Conservation (phyloP, 1,140 invertebrate genomes). For the Ips nitidus region DNA sequence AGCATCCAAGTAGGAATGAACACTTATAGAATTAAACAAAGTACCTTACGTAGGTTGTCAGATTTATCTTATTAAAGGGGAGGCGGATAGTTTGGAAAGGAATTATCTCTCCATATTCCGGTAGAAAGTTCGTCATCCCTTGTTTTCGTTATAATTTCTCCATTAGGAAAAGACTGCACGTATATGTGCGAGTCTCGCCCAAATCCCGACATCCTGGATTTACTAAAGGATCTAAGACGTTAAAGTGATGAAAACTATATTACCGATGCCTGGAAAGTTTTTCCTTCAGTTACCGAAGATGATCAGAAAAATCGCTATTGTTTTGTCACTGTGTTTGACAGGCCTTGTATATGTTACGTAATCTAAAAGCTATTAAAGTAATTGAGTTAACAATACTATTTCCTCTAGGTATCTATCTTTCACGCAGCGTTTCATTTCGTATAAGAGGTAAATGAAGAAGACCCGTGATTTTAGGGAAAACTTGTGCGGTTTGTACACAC, state of each 20-base stretch:
- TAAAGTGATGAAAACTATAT: constrained; percentile 38
- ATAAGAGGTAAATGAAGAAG: constrained; percentile 41
- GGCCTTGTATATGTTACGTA: background rate
- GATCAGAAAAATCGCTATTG: constrained; percentile 1
- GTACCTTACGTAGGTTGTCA: background rate
- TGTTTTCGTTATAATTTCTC: constrained; percentile 40
- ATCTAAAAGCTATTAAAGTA: constrained; percentile 19
- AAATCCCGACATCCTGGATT: constrained; percentile 32
- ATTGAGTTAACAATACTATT: constrained; percentile 21
- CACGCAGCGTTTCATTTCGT: constrained; percentile 41
- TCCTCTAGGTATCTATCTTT: constrained; percentile 39
- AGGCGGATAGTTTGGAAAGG: constrained; percentile 27
- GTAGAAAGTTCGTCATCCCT: constrained; percentile 34
- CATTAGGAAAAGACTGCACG: constrained; percentile 38
- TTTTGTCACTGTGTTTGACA: background rate
- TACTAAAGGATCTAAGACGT: constrained; percentile 28
- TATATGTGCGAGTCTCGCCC: constrained; percentile 28
- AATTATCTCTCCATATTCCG: constrained; percentile 29
- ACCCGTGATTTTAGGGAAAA: constrained; percentile 32
- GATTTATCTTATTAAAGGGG: constrained; percentile 25
- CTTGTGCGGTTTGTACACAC: constrained; percentile 29
- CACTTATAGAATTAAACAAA: too few species aligned
- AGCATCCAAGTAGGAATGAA: too few species aligned
- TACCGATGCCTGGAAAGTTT: constrained; percentile 18
- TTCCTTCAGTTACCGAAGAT: constrained; percentile 4